Evolutionary conservation across 30 jellyfish, hydroid and myxozoan species (phyloP), one percentile per base, ranked within the genome.

Genomic region (Hydractinia echinata): DNA sequence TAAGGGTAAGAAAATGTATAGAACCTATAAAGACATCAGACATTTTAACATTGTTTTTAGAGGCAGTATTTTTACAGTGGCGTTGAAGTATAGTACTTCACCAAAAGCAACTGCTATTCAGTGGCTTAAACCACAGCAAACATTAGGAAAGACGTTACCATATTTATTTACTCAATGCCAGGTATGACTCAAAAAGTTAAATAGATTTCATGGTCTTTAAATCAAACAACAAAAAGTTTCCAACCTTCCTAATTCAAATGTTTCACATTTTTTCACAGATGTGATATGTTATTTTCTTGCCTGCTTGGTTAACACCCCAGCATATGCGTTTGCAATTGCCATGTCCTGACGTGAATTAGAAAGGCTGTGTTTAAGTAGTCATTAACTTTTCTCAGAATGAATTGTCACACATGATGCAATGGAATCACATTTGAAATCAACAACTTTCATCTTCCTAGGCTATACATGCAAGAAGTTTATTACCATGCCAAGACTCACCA

Each of bases 401-500:
- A 30, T 30, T 30, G 44, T 30, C 2, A 30, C 2, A 30, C 44
- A 30, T 30, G 44, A 30, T 30, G 44, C 44, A 30, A 30, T 30
- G 44, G 44, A 30, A 30, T 30, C 44, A 30, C 44, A 30, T 30
- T 30, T 30, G 44, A 30, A 30, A 30, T 30, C 44, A 30, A 30
- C 44, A 30, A 30, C 44, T 30, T 30, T 30, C 19, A 73, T 76
- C 53, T 77, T 54, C 54, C 44, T 51, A 92, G 98, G 96, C 98
- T 8, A 87, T 92, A 82, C 98, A 92, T 87, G 96, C 96, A 66
- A 79, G 98, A 73, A 92, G 96, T 58, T 83, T 92, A 54, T 20
- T 92, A 14, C 98, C 98, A 4, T 92, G 98, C 61, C 96, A 86
- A 76, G 98, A 92, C 62, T 87, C 95, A 8, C 98, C 98, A 69